phyloP scores from a whole-genome alignment of 2,113 vertebrate species.

The Melanostigma gelatinosum region DNA sequence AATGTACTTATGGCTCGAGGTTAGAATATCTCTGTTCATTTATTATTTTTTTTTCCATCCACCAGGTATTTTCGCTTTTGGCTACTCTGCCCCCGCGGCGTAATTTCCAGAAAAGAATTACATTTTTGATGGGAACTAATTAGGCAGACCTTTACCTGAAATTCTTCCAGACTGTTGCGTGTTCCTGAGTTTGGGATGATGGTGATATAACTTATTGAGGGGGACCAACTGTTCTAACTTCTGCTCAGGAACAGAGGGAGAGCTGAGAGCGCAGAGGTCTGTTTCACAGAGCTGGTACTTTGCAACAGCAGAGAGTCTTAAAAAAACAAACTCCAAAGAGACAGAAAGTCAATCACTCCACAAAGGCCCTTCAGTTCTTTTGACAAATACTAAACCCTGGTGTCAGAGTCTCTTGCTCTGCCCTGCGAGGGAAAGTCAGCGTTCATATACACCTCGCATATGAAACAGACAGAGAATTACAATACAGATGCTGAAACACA shows the following conservation, averaged over 20 bases:
- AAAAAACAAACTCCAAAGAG: conserved; percentile 63
- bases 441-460: conserved; percentile 7
- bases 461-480: conserved; percentile 17
- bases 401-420: conserved; percentile 18
- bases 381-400: conserved; percentile 36
- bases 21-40: conserved; percentile 85
- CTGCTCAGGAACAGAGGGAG: conserved; percentile 65
- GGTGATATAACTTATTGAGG: conserved; percentile 78
- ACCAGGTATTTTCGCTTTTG: conserved; percentile 84
- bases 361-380: conserved; percentile 45
- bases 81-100: conserved; percentile 81
- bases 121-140: conserved; percentile 88
- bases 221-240: conserved; percentile 76
- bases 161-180: conserved; percentile 75
- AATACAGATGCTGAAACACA: conserved; percentile 12
- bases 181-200: conserved; percentile 64
- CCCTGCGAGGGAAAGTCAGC: conserved; percentile 26
- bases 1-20: conserved; percentile 85
- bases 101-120: conserved; percentile 83
- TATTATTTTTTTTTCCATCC: conserved; percentile 71
- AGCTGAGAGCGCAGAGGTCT: conserved; percentile 48
- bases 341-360: conserved; percentile 51
- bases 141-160: conserved; percentile 81
- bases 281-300: conserved; percentile 54
- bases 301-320: conserved; percentile 34